Evolutionary conservation across 2,888 invertebrate species (phyloP).

Genomic region (Lochmaea crataegi): DNA sequence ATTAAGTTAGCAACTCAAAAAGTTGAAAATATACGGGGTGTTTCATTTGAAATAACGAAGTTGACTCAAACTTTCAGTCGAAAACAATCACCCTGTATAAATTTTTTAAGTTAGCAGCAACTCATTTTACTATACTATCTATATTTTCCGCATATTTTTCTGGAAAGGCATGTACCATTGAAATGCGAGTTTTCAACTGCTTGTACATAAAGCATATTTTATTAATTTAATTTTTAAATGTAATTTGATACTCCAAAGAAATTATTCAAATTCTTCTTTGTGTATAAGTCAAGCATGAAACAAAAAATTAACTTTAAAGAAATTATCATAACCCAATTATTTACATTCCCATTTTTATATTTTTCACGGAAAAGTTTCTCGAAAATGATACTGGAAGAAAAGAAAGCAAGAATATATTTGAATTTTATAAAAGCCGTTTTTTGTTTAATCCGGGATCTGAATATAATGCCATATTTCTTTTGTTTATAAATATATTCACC

Average conservation of each 20-base stretch:
- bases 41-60: no score
- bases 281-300: not conserved
- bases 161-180: no score
- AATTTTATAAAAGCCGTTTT: not conserved
- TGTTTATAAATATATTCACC: not conserved
- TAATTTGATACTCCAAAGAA: not conserved
- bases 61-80: no score
- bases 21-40: no score
- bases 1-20: no score
- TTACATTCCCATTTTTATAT: not conserved
- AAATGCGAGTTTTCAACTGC: no score
- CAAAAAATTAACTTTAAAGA: conserved; percentile 33
- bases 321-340: conserved; percentile 36
- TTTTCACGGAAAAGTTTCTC: conserved; percentile 6
- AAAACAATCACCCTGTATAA: no score
- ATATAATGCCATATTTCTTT: not conserved
- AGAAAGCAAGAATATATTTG: conserved; percentile 5
- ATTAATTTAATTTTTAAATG: not conserved
- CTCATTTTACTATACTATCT: no score
- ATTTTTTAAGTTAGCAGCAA: no score
- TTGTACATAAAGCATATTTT: no score
- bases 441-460: not conserved
- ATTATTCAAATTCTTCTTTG: conserved; percentile 2
- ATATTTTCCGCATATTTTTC: no score
- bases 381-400: not conserved